Evolutionary conservation across 2,888 invertebrate genomes (phyloP).

Genomic region (Bellardia bayeri): DNA sequence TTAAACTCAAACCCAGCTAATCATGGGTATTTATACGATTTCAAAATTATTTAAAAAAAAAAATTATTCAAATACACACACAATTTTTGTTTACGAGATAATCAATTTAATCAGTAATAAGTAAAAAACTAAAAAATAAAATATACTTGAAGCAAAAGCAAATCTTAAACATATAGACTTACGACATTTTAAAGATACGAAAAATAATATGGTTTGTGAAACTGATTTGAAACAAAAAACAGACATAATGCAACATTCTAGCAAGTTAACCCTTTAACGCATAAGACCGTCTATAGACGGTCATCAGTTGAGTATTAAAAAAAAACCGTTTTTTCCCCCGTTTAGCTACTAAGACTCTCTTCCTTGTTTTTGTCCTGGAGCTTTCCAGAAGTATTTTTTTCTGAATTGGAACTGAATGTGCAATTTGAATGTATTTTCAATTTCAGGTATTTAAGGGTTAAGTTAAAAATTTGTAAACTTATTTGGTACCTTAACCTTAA

Average conservation of each 20-base stretch:
- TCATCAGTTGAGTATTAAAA: no score
- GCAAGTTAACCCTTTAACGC: no score
- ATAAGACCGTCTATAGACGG: no score
- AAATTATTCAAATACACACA: slow-evolving; percentile 13
- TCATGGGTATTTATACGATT: slow-evolving; percentile 65
- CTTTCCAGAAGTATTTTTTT: no score
- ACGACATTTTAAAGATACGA: neutral
- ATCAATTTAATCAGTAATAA: slow-evolving; percentile 55
- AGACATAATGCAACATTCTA: neutral
- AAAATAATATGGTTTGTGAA: neutral
- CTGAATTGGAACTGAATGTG: no score
- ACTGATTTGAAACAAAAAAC: neutral
- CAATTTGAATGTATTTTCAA: no score
- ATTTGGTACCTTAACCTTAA: no score
- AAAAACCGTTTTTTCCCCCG: no score
- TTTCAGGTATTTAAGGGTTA: no score
- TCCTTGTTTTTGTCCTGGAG: no score
- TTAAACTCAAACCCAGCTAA: slow-evolving; percentile 51
- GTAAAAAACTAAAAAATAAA: slow-evolving; percentile 4
- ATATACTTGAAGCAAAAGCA: slow-evolving; percentile 18
- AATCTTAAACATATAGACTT: neutral
- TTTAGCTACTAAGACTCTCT: no score
- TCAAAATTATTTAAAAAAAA: slow-evolving; percentile 12
- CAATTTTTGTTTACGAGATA: slow-evolving; percentile 47
- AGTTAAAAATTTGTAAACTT: no score